Evolutionary conservation across 2,797 vertebrate genomes (phyloP).

Genomic region (Megaceryle alcyon): DNA sequence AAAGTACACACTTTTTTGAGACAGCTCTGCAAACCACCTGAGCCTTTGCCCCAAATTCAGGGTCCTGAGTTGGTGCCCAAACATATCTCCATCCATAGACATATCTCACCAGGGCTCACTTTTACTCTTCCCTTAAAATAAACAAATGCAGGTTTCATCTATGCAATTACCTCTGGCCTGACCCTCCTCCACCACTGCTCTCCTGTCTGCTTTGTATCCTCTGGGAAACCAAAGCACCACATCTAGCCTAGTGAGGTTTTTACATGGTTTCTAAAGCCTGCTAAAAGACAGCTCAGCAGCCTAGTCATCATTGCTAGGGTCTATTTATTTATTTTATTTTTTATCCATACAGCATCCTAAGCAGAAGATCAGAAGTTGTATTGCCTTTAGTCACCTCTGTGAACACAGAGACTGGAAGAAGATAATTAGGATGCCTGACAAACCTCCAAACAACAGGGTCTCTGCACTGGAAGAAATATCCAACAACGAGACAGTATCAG

Average conservation of each 20-base stretch:
- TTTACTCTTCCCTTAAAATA: background rate
- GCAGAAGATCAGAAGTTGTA: background rate
- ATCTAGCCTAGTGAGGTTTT: background rate
- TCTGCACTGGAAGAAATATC: background rate
- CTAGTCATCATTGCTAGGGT: background rate
- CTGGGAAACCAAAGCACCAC: background rate
- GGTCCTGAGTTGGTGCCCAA: background rate
- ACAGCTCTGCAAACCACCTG: background rate
- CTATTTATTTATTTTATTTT: background rate
- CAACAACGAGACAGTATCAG: background rate
- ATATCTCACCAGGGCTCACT: background rate
- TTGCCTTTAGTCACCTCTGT: background rate
- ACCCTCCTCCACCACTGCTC: fast-evolving
- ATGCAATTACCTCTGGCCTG: background rate
- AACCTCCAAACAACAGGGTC: background rate
- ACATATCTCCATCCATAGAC: background rate
- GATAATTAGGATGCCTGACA: background rate
- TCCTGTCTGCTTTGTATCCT: background rate
- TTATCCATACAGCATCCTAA: background rate
- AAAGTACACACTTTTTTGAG: background rate
- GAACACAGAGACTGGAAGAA: background rate
- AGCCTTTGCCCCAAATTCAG: background rate
- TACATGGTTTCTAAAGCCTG: background rate
- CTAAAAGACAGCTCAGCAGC: background rate
- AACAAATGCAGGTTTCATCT: background rate